These are phyloP conservation scores for Desmophyllum pertusum DNA, from an alignment of 92 coral and sea anemone genomes.

Conservation along the genomic window DNA sequence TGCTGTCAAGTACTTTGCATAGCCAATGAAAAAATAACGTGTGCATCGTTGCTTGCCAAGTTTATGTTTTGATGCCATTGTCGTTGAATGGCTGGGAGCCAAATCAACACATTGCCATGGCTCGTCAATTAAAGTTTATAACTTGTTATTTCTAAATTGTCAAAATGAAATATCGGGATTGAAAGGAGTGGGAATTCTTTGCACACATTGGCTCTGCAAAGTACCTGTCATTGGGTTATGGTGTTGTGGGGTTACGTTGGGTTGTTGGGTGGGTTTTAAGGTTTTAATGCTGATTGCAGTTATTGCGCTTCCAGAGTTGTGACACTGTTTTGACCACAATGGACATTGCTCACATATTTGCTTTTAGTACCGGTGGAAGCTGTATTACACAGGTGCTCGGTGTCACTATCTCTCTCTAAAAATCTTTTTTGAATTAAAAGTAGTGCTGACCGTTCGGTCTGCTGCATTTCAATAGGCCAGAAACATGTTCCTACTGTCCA, in stretches of 20 bases:
- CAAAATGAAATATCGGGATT: neutral
- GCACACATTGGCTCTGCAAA: slow-evolving; percentile 33
- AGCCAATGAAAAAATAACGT: neutral
- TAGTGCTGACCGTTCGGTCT: slow-evolving; percentile 34
- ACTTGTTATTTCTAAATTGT: neutral
- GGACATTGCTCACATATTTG: slow-evolving; percentile 97
- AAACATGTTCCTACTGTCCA: neutral
- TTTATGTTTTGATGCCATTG: neutral
- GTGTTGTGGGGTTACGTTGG: slow-evolving; percentile 29
- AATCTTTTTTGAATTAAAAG: slow-evolving; percentile 36
- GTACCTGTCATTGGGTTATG: slow-evolving; percentile 14
- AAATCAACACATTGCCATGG: neutral
- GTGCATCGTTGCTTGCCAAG: neutral
- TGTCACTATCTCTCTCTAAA: slow-evolving; percentile 51
- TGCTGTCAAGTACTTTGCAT: slow-evolving; percentile 28
- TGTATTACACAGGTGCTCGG: slow-evolving; percentile 58
- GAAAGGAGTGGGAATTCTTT: neutral
- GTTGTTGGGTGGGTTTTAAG: slow-evolving; percentile 72
- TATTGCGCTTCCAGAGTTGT: slow-evolving; percentile 96
- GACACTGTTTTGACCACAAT: slow-evolving; percentile 90
- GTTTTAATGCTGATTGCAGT: slow-evolving; percentile 95
- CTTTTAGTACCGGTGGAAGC: slow-evolving; percentile 54
- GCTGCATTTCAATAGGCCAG: slow-evolving; percentile 20
- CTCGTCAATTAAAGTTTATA: neutral
- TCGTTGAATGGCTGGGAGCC: neutral